Evolutionary conservation across 2,113 vertebrate genomes (phyloP).

Genomic region (Spermophilus dauricus): DNA sequence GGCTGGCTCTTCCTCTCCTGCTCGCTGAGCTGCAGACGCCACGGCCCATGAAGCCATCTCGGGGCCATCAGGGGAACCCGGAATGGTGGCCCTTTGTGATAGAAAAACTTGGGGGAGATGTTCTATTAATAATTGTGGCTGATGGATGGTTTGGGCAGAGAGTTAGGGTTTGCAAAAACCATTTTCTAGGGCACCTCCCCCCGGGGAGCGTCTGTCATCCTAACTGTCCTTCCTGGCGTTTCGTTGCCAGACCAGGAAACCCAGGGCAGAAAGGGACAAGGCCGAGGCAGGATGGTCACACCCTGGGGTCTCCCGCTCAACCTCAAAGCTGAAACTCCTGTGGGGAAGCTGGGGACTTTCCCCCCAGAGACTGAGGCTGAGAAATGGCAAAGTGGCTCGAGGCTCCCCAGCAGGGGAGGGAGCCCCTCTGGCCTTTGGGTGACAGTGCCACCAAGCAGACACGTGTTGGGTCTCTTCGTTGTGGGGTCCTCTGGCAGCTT

Average conservation of each 20-base stretch:
- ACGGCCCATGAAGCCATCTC: background rate
- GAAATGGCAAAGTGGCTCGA: background rate
- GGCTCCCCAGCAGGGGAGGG: too few relatives aligned
- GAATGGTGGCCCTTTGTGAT: too few relatives aligned
- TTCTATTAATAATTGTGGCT: background rate
- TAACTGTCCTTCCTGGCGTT: background rate
- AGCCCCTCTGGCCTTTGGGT: background rate
- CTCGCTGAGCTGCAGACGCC: background rate
- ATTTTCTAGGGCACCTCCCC: background rate
- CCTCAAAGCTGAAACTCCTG: background rate
- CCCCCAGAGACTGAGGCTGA: background rate
- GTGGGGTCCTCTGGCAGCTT: background rate
- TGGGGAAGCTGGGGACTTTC: background rate
- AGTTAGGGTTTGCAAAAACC: background rate
- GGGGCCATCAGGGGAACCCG: too few relatives aligned
- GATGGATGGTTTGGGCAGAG: background rate
- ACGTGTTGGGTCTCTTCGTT: background rate
- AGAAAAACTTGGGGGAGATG: background rate
- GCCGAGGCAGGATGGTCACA: background rate
- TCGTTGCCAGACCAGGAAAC: background rate
- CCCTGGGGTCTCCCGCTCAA: background rate
- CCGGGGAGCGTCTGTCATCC: background rate
- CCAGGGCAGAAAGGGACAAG: background rate
- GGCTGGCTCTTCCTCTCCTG: background rate
- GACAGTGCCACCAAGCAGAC: too few relatives aligned